Evolutionary conservation across 2,888 invertebrate species (phyloP), one percentile per base, ranked within the genome.

Genomic region (Rhamnusium bicolor): DNA sequence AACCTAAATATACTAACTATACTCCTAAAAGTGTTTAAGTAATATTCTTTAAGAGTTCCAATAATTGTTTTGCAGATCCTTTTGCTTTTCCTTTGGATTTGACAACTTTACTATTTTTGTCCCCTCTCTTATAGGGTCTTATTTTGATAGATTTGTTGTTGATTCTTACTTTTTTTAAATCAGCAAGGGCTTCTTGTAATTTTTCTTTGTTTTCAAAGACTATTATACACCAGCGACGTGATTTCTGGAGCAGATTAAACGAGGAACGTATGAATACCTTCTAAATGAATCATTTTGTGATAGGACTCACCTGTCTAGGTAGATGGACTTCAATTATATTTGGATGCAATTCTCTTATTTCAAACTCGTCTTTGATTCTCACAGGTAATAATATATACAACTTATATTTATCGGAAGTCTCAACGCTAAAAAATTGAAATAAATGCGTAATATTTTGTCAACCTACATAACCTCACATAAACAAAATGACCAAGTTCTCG

Each of bases 311-410:
- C 84, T 85, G 85, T 75, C 86, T 74, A 2, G 86, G 85, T 40
- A 86, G 61, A 66, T 72, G 71, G 4, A 86, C 85, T 65, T 74
- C 60, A n/a, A 76, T 40, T 69, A 86, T 86, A 61, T 81, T 82
- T n/a, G 84, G 84, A 81, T 86, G 85, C 66, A 86, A 76, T 51
- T 83, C 80, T 72, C 79, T 82, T 40, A 86, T 80, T 73, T 86
- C 82, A 54, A 81, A 72, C 69, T 84, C 82, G 74, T 85, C 84
- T 47, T 74, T 74, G 46, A 86, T 85, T 77, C 81, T 84, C 18
- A 83, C 74, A 6, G 86, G 86, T 63, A 86, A 80, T 71, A 85
- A 82, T 67, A 86, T 69, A 71, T 85, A 85, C 49, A 86, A 76
- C 74, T 80, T 84, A 68, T 80, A 54, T 47, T 77, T 71, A 7